Evolutionary conservation across 2,888 invertebrate species (phyloP).

Genomic region (Heliconius ethilla): DNA sequence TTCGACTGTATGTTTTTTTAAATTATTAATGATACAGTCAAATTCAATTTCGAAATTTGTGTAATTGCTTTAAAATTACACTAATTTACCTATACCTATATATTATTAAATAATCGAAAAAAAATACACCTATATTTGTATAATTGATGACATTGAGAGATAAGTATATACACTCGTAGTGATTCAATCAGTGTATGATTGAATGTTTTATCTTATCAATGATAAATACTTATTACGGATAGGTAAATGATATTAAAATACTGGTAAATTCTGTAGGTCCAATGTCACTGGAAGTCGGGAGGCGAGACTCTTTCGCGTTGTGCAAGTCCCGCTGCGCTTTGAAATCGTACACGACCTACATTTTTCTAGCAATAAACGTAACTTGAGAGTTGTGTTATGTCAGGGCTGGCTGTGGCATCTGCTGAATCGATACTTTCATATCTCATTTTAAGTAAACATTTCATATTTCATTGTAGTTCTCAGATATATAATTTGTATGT

Average conservation of each 20-base stretch:
- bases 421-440: slow-evolving; percentile 20
- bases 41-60: not conserved
- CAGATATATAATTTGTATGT: too few species aligned
- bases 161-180: slow-evolving; percentile 32
- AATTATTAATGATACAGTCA: not conserved
- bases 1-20: too few species aligned
- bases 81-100: not conserved
- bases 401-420: slow-evolving; percentile 37
- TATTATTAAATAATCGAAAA: not conserved
- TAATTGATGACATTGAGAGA: slow-evolving; percentile 38
- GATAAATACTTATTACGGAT: slow-evolving; percentile 27
- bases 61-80: not conserved
- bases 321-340: slow-evolving; percentile 61
- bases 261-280: slow-evolving; percentile 31
- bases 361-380: slow-evolving; percentile 71
- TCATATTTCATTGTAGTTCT: not conserved
- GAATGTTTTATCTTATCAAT: slow-evolving; percentile 45
- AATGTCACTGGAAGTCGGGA: slow-evolving; percentile 43
- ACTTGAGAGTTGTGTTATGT: slow-evolving; percentile 64
- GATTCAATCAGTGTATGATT: slow-evolving; percentile 44
- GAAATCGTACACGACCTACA: slow-evolving; percentile 73
- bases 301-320: slow-evolving; percentile 31
- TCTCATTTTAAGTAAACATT: not conserved
- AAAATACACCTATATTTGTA: not conserved
- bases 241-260: slow-evolving; percentile 11